Conservation (phyloP, 2,888 invertebrate species). For the Caenorhabditis drosophilae region DNA sequence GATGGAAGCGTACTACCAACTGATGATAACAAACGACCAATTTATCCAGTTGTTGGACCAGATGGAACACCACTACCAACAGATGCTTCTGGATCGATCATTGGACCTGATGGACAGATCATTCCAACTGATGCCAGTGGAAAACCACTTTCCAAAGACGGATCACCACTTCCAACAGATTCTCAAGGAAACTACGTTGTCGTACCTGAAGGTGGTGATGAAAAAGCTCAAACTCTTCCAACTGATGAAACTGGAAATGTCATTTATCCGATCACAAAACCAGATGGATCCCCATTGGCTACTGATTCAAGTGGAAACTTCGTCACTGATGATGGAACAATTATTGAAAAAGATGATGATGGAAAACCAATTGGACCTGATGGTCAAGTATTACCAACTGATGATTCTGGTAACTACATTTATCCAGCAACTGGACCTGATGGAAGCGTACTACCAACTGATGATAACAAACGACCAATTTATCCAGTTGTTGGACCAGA, state of each 20-base stretch:
- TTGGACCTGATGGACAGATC: slow-evolving; percentile 18
- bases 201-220: neutral
- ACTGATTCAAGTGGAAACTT: slow-evolving; percentile 26
- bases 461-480: slow-evolving; percentile 26
- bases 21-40: slow-evolving; percentile 4
- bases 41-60: slow-evolving; percentile 12
- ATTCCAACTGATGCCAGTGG: slow-evolving; percentile 12
- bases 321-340: slow-evolving; percentile 4
- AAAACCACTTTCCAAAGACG: slow-evolving; percentile 13
- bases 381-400: slow-evolving; percentile 25
- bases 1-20: slow-evolving; percentile 10
- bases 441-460: slow-evolving; percentile 45
- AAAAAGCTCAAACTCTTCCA: slow-evolving; percentile 8
- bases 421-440: slow-evolving; percentile 5
- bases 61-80: slow-evolving; percentile 29
- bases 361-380: slow-evolving; percentile 20
- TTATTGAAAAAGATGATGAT: slow-evolving; percentile 6
- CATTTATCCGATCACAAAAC: slow-evolving; percentile 13
- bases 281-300: slow-evolving; percentile 1
- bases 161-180: slow-evolving; percentile 18
- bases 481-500: slow-evolving; percentile 35
- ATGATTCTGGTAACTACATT: slow-evolving; percentile 27
- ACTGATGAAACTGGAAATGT: slow-evolving; percentile 31
- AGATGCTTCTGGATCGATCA: slow-evolving; percentile 17
- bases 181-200: slow-evolving; percentile 5